A percentile compares a stretch with the other conserved stretches of the same genome.
Conservation (phyloP, 2,888 invertebrate species). For the Brassicogethes aeneus region DNA sequence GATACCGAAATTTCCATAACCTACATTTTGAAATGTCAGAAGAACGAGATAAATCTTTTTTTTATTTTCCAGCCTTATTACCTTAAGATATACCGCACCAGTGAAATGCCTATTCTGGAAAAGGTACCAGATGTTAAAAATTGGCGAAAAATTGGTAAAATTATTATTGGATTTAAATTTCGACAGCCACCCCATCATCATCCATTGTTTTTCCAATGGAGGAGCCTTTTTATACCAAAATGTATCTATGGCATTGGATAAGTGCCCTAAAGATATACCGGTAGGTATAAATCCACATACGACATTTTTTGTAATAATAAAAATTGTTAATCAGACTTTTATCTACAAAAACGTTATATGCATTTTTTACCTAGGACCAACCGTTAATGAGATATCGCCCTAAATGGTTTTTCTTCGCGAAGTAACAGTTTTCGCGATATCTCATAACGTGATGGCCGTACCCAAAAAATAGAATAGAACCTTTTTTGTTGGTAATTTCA, state of each 20-base stretch:
- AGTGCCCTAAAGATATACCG: constrained; percentile 45
- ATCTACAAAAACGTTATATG: too few relatives aligned
- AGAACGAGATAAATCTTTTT: neutral
- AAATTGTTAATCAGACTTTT: too few relatives aligned
- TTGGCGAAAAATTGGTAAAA: constrained; percentile 56
- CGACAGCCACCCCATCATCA: constrained; percentile 60
- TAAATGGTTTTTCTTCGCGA: too few relatives aligned
- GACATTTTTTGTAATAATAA: too few relatives aligned
- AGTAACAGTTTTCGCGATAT: too few relatives aligned
- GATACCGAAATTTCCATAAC: neutral
- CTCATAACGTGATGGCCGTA: too few relatives aligned
- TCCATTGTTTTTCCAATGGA: constrained; percentile 71
- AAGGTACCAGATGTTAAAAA: constrained; percentile 48
- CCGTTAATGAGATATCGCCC: too few relatives aligned
- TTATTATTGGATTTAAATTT: constrained; percentile 57
- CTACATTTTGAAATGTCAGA: too few relatives aligned
- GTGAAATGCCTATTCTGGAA: constrained; percentile 57
- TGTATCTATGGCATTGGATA: constrained; percentile 51
- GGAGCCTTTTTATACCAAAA: constrained; percentile 63
- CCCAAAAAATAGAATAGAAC: too few relatives aligned
- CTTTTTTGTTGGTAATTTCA: too few relatives aligned
- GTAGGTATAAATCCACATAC: constrained; percentile 26
- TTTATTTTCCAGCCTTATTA: constrained; percentile 51
- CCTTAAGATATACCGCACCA: constrained; percentile 62
- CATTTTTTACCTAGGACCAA: too few relatives aligned